These are phyloP conservation scores for Mamestra configurata DNA, from an alignment of 1,140 invertebrate species.

Conservation along the genomic window DNA sequence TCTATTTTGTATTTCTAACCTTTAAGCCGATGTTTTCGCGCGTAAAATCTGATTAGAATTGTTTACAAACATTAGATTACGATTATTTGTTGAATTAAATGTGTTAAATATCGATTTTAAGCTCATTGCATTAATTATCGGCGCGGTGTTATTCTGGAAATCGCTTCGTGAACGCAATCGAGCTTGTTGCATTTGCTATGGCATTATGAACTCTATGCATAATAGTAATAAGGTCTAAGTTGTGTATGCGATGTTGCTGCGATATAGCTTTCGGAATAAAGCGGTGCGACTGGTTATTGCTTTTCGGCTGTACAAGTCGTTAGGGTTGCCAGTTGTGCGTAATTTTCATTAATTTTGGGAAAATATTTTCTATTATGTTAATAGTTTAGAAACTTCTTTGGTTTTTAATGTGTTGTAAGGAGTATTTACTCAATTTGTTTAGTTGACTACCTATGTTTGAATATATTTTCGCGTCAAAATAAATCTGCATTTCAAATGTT, in stretches of 20 bases:
- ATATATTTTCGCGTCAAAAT: background rate
- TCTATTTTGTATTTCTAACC: slow-evolving; percentile 60
- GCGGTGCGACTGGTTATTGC: slow-evolving; percentile 62
- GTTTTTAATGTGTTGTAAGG: background rate
- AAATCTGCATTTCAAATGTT: too few species aligned
- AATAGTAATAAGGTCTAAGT: slow-evolving; percentile 61
- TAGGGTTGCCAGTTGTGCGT: slow-evolving; percentile 43
- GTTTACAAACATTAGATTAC: slow-evolving; percentile 41
- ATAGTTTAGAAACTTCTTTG: background rate
- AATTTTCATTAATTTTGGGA: slow-evolving; percentile 47
- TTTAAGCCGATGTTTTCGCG: slow-evolving; percentile 68
- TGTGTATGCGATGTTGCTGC: slow-evolving; percentile 40
- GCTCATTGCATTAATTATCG: slow-evolving; percentile 57
- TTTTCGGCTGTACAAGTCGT: slow-evolving; percentile 22
- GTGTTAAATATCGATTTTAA: slow-evolving; percentile 52
- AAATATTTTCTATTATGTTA: slow-evolving; percentile 21
- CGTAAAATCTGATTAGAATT: slow-evolving; percentile 61
- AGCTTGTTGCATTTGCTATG: slow-evolving; percentile 55
- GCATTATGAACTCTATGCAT: slow-evolving; percentile 58
- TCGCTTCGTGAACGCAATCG: slow-evolving; percentile 58
- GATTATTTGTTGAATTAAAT: background rate
- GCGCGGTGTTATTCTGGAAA: slow-evolving; percentile 69
- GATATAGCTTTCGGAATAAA: slow-evolving; percentile 68
- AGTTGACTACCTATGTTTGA: background rate
- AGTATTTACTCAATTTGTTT: background rate